Conservation (phyloP, 2,113 vertebrate genomes). For the Tragelaphus strepsiceros region DNA sequence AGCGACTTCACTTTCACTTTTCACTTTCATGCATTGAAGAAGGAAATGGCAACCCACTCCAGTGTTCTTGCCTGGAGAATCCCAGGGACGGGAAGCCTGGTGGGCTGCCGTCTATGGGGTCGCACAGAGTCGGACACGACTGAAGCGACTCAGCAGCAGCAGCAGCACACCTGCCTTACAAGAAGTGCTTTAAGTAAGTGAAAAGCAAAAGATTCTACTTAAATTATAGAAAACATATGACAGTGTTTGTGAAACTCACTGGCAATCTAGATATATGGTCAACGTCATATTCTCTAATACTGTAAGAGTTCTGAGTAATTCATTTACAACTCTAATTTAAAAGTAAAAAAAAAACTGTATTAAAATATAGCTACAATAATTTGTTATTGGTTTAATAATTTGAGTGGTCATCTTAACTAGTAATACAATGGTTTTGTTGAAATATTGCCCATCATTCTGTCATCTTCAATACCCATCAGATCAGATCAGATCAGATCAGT, state of each 20-base stretch:
- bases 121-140: too few relatives aligned
- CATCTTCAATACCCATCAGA: neutral
- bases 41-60: too few relatives aligned
- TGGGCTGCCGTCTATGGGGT: too few relatives aligned
- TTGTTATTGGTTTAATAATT: neutral
- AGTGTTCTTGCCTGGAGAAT: too few relatives aligned
- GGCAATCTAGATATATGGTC: neutral
- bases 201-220: neutral
- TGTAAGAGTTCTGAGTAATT: neutral
- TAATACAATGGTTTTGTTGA: neutral
- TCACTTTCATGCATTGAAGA: too few relatives aligned
- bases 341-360: neutral
- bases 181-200: neutral
- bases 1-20: too few relatives aligned
- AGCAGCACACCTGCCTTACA: neutral
- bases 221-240: neutral
- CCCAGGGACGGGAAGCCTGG: too few relatives aligned
- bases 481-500: too few relatives aligned
- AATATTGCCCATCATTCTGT: neutral
- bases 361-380: neutral
- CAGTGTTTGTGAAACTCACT: neutral
- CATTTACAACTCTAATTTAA: neutral
- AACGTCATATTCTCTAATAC: neutral
- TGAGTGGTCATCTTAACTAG: neutral
- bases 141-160: too few relatives aligned